These are phyloP conservation scores for Pseudomyrmex dendroicus DNA, from an alignment of 1,140 invertebrate species.

Conservation along the genomic window DNA sequence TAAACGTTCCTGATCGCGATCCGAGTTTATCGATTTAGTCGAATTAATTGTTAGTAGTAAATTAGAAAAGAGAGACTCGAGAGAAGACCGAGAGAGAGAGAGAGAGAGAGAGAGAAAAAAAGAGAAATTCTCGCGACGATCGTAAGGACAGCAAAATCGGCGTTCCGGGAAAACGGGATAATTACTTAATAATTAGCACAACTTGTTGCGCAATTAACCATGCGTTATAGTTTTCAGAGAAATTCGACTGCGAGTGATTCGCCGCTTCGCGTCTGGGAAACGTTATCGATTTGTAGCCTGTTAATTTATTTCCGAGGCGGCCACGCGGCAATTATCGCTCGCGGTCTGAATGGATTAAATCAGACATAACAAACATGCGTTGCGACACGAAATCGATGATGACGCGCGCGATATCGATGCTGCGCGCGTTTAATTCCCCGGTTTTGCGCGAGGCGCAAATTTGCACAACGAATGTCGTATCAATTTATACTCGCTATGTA, in stretches of 20 bases:
- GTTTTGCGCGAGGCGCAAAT: slow-evolving; percentile 23
- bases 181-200: slow-evolving; percentile 31
- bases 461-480: slow-evolving; percentile 40
- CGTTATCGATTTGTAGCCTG: slow-evolving; percentile 8
- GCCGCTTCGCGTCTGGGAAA: not conserved
- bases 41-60: slow-evolving; percentile 33
- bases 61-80: not conserved
- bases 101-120: no score
- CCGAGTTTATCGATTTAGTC: slow-evolving; percentile 7
- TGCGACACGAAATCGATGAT: slow-evolving; percentile 22
- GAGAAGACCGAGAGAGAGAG: no score
- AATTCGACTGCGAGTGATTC: slow-evolving; percentile 23
- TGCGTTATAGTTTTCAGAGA: not conserved
- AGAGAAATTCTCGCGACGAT: not conserved
- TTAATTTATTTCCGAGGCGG: slow-evolving; percentile 32
- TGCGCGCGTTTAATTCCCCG: slow-evolving; percentile 11
- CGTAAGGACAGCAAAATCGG: not conserved
- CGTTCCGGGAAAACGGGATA: not conserved
- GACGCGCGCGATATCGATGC: slow-evolving; percentile 11
- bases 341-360: not conserved
- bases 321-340: slow-evolving; percentile 8
- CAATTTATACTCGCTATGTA: slow-evolving; percentile 20
- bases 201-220: slow-evolving; percentile 28
- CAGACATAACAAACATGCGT: slow-evolving; percentile 19
- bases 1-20: slow-evolving; percentile 15